Evolutionary conservation across 2,113 vertebrate species (phyloP).

Genomic region (Accipiter virgatus): DNA sequence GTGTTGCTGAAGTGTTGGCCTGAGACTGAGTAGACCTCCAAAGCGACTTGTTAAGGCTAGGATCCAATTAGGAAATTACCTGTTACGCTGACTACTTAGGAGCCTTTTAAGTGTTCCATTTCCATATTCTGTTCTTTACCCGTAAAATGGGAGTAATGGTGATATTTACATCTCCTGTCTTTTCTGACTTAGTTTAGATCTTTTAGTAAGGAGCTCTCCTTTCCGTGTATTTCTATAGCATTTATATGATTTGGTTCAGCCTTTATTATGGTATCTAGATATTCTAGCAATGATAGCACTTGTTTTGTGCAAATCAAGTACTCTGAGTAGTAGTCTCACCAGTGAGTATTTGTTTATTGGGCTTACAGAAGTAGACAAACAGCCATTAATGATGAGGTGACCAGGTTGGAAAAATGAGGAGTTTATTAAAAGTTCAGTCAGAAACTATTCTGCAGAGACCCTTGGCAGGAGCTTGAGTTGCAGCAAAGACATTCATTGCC

Average conservation of each 20-base stretch:
- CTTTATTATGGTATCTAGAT: background rate
- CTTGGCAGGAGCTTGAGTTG: background rate
- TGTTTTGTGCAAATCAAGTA: background rate
- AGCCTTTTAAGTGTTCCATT: background rate
- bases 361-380: background rate
- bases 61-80: background rate
- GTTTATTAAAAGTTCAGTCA: background rate
- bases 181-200: background rate
- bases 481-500: background rate
- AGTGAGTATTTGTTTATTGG: background rate
- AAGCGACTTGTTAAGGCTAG: background rate
- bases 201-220: background rate
- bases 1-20: background rate
- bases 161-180: background rate
- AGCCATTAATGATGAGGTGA: background rate
- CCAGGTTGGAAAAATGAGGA: background rate
- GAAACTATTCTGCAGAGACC: background rate
- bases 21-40: background rate
- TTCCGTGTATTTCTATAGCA: background rate
- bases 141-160: background rate
- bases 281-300: background rate
- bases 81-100: background rate
- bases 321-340: background rate
- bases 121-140: background rate
- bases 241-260: background rate